Percentiles rank a stretch among this genome's conserved stretches.
Conservation (phyloP, 1,140 invertebrate species). For the Lordiphosa collinella region DNA sequence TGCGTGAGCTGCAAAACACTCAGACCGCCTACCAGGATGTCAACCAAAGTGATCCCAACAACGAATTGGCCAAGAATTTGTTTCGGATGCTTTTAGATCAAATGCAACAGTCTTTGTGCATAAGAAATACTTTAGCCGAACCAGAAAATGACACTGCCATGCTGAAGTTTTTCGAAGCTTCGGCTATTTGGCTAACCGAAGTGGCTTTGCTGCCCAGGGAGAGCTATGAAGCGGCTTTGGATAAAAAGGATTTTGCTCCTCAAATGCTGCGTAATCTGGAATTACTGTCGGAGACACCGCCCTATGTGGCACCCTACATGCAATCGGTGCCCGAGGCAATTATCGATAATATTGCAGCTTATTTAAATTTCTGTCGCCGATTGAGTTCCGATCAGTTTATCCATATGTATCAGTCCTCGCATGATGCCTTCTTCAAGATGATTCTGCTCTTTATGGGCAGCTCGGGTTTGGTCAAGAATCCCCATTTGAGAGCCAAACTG, state of each 20-base stretch:
- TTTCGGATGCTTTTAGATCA: slow-evolving; percentile 84
- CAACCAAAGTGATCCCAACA: slow-evolving; percentile 80
- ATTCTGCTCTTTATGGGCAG: slow-evolving; percentile 88
- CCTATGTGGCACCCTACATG: slow-evolving; percentile 61
- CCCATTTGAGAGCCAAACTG: slow-evolving; percentile 93
- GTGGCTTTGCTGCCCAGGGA: slow-evolving; percentile 81
- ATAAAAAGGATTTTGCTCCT: slow-evolving; percentile 65
- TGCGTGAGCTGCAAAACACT: slow-evolving; percentile 87
- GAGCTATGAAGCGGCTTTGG: slow-evolving; percentile 33
- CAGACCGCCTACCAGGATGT: slow-evolving; percentile 86
- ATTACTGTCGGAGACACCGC: slow-evolving; percentile 50
- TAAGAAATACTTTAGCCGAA: slow-evolving; percentile 64
- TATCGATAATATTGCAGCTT: slow-evolving; percentile 92
- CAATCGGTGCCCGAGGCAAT: slow-evolving; percentile 92
- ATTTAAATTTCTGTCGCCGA: slow-evolving; percentile 87
- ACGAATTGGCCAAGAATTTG: slow-evolving; percentile 83
- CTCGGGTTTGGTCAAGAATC: slow-evolving; percentile 91
- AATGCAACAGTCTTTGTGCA: slow-evolving; percentile 79
- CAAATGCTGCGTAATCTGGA: slow-evolving; percentile 44
- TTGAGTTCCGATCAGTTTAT: slow-evolving; percentile 82
- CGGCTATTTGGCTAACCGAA: slow-evolving; percentile 92
- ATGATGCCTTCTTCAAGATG: slow-evolving; percentile 86
- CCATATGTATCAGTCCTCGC: slow-evolving; percentile 79
- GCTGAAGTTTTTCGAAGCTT: slow-evolving; percentile 88
- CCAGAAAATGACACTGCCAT: slow-evolving; percentile 65